These are phyloP conservation scores for Cherax destructor DNA, from an alignment of 1,140 invertebrate species.

Conservation along the genomic window DNA sequence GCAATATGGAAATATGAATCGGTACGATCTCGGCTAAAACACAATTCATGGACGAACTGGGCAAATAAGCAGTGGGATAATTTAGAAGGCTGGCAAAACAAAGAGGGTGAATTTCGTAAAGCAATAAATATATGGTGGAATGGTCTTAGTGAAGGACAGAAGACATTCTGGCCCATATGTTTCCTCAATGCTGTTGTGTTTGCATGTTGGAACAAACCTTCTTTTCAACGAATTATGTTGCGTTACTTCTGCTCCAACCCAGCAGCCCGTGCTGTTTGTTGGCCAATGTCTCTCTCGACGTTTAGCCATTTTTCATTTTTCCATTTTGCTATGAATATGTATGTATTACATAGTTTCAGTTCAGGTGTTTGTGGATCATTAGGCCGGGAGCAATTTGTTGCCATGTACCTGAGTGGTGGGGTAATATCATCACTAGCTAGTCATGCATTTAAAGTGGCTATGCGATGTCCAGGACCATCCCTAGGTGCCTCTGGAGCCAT, in stretches of 20 bases:
- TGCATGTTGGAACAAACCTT: slow-evolving; percentile 86
- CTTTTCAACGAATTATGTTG: slow-evolving; percentile 85
- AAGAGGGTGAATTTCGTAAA: slow-evolving; percentile 77
- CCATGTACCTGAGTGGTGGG: slow-evolving; percentile 91
- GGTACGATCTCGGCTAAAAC: slow-evolving; percentile 80
- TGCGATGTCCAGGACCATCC: slow-evolving; percentile 83
- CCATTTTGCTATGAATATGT: slow-evolving; percentile 96
- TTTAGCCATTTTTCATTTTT: slow-evolving; percentile 94
- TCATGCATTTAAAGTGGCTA: slow-evolving; percentile 85
- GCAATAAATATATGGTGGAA: slow-evolving; percentile 86
- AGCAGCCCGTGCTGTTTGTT: slow-evolving; percentile 84
- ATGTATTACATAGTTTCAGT: slow-evolving; percentile 91
- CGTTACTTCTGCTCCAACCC: slow-evolving; percentile 91
- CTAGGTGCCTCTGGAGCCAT: slow-evolving; percentile 96
- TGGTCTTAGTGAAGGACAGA: slow-evolving; percentile 83
- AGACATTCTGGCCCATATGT: slow-evolving; percentile 87
- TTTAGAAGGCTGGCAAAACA: slow-evolving; percentile 67
- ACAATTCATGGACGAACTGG: slow-evolving; percentile 46
- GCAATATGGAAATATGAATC: slow-evolving; percentile 93
- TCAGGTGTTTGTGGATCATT: slow-evolving; percentile 79
- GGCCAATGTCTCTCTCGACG: slow-evolving; percentile 92
- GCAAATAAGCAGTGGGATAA: slow-evolving; percentile 58
- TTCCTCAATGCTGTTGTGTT: slow-evolving; percentile 88
- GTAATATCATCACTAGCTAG: slow-evolving; percentile 92
- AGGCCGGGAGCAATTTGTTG: slow-evolving; percentile 94